Percentiles rank a stretch among this genome's conserved stretches.
These are phyloP conservation scores for Neodiprion virginianus DNA, from an alignment of 1,140 invertebrate species.

Conservation along the genomic window DNA sequence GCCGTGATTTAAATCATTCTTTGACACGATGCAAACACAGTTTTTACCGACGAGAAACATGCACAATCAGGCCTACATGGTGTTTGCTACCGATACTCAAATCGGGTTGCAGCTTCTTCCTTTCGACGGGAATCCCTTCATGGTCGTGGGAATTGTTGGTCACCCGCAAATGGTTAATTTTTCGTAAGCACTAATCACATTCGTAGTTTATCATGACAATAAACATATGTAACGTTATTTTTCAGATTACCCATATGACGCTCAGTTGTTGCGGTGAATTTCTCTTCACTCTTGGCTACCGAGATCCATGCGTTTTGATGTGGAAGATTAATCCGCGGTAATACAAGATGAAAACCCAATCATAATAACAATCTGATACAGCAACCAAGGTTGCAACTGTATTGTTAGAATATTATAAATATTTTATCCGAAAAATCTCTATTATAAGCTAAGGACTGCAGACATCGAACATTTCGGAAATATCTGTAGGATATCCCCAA, in stretches of 20 bases:
- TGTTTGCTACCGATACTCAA: conserved; percentile 70
- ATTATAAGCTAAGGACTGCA: neutral
- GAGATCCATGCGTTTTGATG: conserved; percentile 65
- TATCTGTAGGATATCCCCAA: too few relatives aligned
- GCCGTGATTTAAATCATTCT: conserved; percentile 20
- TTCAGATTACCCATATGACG: conserved; percentile 54
- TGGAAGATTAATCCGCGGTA: conserved; percentile 69
- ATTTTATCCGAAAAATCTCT: conserved; percentile 6
- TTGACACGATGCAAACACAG: conserved; percentile 24
- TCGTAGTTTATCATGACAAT: conserved; percentile 18
- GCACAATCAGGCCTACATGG: conserved; percentile 58
- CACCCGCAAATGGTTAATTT: conserved; percentile 66
- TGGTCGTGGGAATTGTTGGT: conserved; percentile 68
- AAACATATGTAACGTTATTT: conserved; percentile 2
- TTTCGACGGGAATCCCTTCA: conserved; percentile 77
- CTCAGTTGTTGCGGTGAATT: conserved; percentile 55
- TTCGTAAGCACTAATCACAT: conserved; percentile 10
- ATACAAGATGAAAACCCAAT: conserved; percentile 12
- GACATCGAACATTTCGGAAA: too few relatives aligned
- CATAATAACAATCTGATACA: too few relatives aligned
- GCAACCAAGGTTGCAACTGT: neutral
- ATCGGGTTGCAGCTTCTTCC: conserved; percentile 74
- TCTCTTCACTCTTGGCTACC: conserved; percentile 66
- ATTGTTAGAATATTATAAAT: conserved; percentile 18
- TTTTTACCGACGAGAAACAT: conserved; percentile 36